Base-by-base conservation (phyloP, 1,140 invertebrate genomes). In the Zaprionus ghesquierei region DNA sequence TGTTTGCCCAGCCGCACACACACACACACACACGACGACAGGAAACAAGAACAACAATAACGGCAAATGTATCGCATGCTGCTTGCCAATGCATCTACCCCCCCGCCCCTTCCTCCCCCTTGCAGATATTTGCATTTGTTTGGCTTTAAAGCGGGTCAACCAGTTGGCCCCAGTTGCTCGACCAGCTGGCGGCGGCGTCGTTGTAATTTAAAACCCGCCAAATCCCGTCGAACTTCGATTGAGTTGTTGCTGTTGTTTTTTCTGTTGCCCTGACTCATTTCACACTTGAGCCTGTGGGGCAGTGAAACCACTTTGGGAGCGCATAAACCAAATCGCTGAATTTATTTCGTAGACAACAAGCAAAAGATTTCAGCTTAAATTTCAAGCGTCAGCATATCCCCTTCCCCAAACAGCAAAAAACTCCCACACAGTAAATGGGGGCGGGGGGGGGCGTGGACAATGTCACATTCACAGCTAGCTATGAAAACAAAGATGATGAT, bases 1-100 rank as follows among this genome's bases (percentile, higher is more conserved):
- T 86, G 82, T 86, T 86, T 87, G 81, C 70, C 69, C 82, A 87
- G 81, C 68, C 82, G 68, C 65, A 86, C 58, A 76, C 61, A 55
- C 65, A 69, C 54, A 59, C 23, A 59, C 46, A 50, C 54, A 38
- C 33, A 35, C 27, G n/a, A 56, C 10, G 22, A 63, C 65, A 87
- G 54, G 63, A 80, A 73, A 56, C 65, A 72, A 38, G 63, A 71
- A 49, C 61, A 35, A 49, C 35, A 79, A 60, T 51, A 74, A 54
- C 38, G 64, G 70, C 56, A 68, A 56, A 41, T 60, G 29, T 33
- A 44, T 46, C 44, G 46, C n/a, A 20, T 64, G 44, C 31, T 35
- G 56, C 18, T 41, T 69, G 62, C 53, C 68, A 62, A 79, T 76
- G 41, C 65, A 64, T 66, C n/a, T 5, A 13, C 35, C 12, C 12